These are phyloP conservation scores for Monopterus albus DNA, from an alignment of 2,113 vertebrate genomes.

Conservation along the genomic window DNA sequence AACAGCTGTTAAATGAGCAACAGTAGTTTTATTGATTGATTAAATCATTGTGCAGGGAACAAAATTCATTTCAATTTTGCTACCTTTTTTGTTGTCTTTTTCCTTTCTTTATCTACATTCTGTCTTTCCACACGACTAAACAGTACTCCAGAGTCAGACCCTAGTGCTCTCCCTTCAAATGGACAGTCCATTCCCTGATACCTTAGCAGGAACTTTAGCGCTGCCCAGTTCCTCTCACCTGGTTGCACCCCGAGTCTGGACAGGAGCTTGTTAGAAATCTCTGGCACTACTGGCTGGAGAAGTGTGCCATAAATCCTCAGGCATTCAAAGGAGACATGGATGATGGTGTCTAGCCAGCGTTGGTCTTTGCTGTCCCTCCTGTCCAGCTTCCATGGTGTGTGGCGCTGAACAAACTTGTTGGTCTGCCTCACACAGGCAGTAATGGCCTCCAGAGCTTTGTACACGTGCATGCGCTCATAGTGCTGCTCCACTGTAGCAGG, in stretches of 20 bases:
- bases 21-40: neutral
- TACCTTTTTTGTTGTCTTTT: conserved; percentile 54
- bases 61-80: conserved; percentile 13
- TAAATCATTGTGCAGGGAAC: neutral
- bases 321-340: conserved; percentile 90
- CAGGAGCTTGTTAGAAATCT: conserved; percentile 84
- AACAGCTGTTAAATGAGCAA: no score
- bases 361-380: conserved; percentile 69
- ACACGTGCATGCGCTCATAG: conserved; percentile 86
- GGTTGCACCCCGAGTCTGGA: conserved; percentile 85
- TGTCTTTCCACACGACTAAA: conserved; percentile 86
- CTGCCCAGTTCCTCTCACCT: conserved; percentile 80
- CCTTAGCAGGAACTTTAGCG: conserved; percentile 82
- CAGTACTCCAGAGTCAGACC: conserved; percentile 86
- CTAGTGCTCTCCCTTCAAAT: conserved; percentile 89
- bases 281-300: conserved; percentile 90
- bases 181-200: conserved; percentile 79
- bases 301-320: conserved; percentile 90
- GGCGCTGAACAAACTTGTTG: conserved; percentile 92
- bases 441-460: conserved; percentile 92
- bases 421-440: conserved; percentile 86
- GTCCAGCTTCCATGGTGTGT: conserved; percentile 90
- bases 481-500: conserved; percentile 80
- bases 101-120: conserved; percentile 43
- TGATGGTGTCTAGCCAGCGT: conserved; percentile 88